Base-by-base conservation (phyloP, 1,140 invertebrate genomes). In the Helicorthomorpha holstii region DNA sequence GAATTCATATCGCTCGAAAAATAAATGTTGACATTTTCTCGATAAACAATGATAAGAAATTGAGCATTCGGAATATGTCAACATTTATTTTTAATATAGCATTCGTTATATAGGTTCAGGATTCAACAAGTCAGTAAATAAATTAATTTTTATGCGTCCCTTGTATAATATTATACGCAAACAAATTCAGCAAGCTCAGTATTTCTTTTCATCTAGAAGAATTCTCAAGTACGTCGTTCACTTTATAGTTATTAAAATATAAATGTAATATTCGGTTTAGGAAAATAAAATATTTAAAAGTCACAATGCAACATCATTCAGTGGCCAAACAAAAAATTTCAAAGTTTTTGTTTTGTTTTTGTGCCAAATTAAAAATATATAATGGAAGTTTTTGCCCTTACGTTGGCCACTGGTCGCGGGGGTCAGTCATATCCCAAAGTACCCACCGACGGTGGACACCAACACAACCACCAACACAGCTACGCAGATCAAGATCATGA, bases 401-500 rank as follows among this genome's bases (percentile, higher is more conserved):
- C 29, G 29, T 34, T 34, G 29, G 7, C 29, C 29, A 34, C 7
- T 34, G 7, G 7, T 34, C 29, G 29, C 7, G 29, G 16, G 7
- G 29, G 16, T 34, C 29, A 34, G 29, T 34, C 29, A 34, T 7
- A 34, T 34, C 29, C 53, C 56, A 52, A 60, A 55, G 56, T 60
- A 60, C 22, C 67, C 61, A 47, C 59, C 63, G 52, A 70, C 57
- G 44, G 65, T 62, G 49, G 65, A 67, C 51, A 61, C 61, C 43
- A 72, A 58, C 46, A 75, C 64, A 50, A 71, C 61, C 51, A 69
- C 64, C 45, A 75, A 60, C 51, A 75, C 63, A 45, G 67, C 59
- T 57, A 75, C 57, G 63, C 73, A 74, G 53, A 75, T 69, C 57
- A 75, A 61, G 57, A 75, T 75, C 63, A 74, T 73, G 52, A 75